Evolutionary conservation across 2,113 vertebrate genomes (phyloP).

Genomic region (Amia ocellicauda): DNA sequence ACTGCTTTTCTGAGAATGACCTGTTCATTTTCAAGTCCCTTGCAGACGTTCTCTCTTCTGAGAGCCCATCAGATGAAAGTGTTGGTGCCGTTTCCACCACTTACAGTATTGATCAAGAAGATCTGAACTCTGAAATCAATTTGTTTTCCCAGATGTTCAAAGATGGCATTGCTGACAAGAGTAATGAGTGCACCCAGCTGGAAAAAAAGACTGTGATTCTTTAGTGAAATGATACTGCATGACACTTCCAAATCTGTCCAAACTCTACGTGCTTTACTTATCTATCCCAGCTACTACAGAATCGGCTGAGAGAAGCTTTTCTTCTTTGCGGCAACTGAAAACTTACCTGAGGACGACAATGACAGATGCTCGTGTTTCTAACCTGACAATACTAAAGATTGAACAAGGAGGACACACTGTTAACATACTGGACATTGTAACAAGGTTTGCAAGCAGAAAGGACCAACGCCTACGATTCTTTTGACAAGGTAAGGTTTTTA

Average conservation of each 20-base stretch:
- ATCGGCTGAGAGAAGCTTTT: background rate
- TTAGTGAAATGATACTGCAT: background rate
- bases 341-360: background rate
- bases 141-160: too few species aligned
- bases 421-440: background rate
- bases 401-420: background rate
- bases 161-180: too few species aligned
- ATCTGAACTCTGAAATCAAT: too few species aligned
- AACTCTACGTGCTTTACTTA: background rate
- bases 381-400: background rate
- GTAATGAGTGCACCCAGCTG: background rate
- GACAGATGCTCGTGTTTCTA: background rate
- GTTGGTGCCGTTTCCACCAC: too few species aligned
- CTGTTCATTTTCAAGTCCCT: background rate
- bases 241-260: background rate
- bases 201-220: background rate
- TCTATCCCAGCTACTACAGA: constrained; percentile 2
- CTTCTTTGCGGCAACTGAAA: background rate
- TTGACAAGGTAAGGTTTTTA: background rate
- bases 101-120: too few species aligned
- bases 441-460: background rate
- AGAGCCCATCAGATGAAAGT: background rate
- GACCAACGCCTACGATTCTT: background rate
- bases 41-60: background rate
- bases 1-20: background rate